Evolutionary conservation across 53 echinoderm and acorn worm species (phyloP), one percentile per base, ranked within the genome.

Genomic region (Holothuria leucospilota): DNA sequence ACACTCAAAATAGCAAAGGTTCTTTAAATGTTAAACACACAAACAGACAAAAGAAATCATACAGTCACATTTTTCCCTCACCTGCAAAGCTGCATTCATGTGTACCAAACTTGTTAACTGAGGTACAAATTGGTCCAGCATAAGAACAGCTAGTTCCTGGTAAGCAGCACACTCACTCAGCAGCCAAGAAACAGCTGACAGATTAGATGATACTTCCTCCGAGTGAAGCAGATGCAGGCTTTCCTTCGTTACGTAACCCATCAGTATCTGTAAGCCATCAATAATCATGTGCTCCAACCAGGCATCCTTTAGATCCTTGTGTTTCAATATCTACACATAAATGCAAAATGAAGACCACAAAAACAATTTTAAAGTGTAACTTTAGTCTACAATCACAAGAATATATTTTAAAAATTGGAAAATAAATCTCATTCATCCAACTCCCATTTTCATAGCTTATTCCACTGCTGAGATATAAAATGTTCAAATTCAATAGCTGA

Each of bases 281-380:
- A 85, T 91, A 49, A 94, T 94, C 94, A 94, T 91, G 62, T 72
- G 71, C 56, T 94, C 94, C 29, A 94, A 86, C 94, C 94, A 94
- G 46, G 74, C 29, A 65, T 94, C 94, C n/a, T 88, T 84, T 53
- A 91, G 71, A 14, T 86, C 86, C 26, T 59, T 78, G 71, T 94
- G 94, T 51, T 25, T 40, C 51, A 86, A 86, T 41, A 91, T 65
- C 94, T 94, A 88, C 25, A 60, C 14, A 38, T 13, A 15, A 5
- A 29, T 16, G 8, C 15, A 56, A 56, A 18, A 56, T 46, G 8
- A 46, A 46, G 3, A 34, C 34, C 3, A n/a, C n/a, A 34, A 49
- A 49, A 49, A 49, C 0, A 6, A 49, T 4, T 49, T 11, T 49
- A 2, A 49, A 6, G 49, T 34, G 34, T 34, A 34, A 1, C 34